Evolutionary conservation across 2,888 invertebrate genomes (phyloP), one percentile per base, ranked within the genome.

Genomic region (Caenorhabditis zanzibari): DNA sequence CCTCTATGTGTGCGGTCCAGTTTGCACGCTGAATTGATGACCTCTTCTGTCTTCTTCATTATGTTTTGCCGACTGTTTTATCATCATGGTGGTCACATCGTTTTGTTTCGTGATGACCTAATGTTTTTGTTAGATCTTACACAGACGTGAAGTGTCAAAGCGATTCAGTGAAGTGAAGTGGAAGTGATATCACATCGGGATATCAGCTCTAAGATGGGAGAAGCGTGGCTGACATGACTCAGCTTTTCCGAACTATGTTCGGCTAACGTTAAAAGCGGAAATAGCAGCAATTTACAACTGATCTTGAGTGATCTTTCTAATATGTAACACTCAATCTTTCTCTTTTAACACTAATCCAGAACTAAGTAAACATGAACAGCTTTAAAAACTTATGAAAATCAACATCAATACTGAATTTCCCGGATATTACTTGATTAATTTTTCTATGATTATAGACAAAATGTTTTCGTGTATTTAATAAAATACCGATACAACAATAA

Each of bases 31-130:
- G 28, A 68, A 59, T 61, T 19, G 28, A 10, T 58, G 59, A 44
- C 76, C 61, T 59, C 52, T 68, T 61, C 66, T 76, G 68, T 61
- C 69, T 75, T 68, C 75, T 75, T 12, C 66, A 59, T 47, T 56
- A 44, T 68, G 47, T 75, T 49, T 75, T 54, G 44, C 22, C 61
- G 26, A 12, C 38, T 44, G 61, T 54, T 12, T 52, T 52, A 59
- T 68, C 66, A 68, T 56, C 64, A 56, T 32, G 32, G 54, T 64
- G 44, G 32, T 22, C 28, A 19, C 41, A 9, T 24, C 26, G 63
- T 66, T 41, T 63, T 44, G 24, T 54, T 54, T 74, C n/a, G 49
- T 56, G 35, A 74, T 64, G 32, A 56, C 41, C 72, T 72, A n/a
- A 41, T 44, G 64, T 32, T 58, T 38, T 64, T 47, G 56, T 56